Base-by-base conservation (phyloP, 92 coral and sea anemone genomes). In the Siderastrea siderea region DNA sequence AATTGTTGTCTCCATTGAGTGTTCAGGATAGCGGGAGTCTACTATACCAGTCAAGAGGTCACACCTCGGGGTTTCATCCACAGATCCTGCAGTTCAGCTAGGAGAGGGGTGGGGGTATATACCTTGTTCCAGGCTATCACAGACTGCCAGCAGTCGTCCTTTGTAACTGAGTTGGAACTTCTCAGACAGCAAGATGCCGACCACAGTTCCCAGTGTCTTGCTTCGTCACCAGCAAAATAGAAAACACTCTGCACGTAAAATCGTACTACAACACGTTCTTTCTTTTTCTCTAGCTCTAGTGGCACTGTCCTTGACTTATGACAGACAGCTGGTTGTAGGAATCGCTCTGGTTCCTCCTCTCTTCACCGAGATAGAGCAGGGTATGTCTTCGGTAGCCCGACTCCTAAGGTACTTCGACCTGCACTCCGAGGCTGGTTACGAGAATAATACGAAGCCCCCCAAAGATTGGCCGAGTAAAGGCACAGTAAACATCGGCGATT, bases 391-490 rank as follows among this genome's bases (percentile, higher is more conserved):
- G 6, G 87, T 77, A 11, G 81, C 80, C 2, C 80, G 85, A 53
- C 78, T 86, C 67, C 67, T 86, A 58, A 81, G 57, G 17, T 81
- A 19, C 82, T 77, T 74, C n/a, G 86, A 82, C 16, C 16, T 86
- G 15, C 79, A 49, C 19, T 71, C 87, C 74, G 91, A 86, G 82
- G 84, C 84, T 11, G 88, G 94, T 68, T 82, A 91, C 83, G 84
- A 86, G 12, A 86, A 84, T 26, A 73, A 61, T 61, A 84, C 91
- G 44, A 80, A 75, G 48, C 91, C 91, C 1, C 89, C 85, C 84
- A 78, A 78, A 52, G 78, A 50, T 15, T 91, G 94, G 91, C 94
- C 94, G 48, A 66, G 75, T 38, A 53, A 76, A 16, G 94, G 88
- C 17, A 69, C 88, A 14, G 69, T 83, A 45, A 44, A 69, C 49